Conservation (phyloP, 1,140 invertebrate species). For the Apis cerana region DNA sequence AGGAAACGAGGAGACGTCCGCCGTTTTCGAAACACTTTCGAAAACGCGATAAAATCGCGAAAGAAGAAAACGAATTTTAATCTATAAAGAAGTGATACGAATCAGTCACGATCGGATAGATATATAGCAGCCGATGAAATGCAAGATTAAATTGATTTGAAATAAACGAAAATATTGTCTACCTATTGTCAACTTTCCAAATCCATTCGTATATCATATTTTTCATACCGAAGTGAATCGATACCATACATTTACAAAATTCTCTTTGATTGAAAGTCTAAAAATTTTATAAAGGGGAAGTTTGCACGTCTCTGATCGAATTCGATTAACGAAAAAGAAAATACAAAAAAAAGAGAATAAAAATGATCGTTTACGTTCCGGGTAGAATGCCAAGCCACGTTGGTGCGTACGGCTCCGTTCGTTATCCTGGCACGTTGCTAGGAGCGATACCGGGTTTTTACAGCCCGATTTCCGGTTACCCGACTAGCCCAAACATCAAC, state of each 20-base stretch:
- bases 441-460: conserved; percentile 71
- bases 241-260: neutral
- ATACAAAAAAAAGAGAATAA: conserved; percentile 31
- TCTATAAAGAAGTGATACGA: neutral
- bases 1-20: neutral
- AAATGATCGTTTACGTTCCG: conserved; percentile 80
- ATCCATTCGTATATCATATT: neutral
- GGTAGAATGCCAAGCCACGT: conserved; percentile 80
- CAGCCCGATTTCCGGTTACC: conserved; percentile 69
- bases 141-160: neutral
- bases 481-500: conserved; percentile 58
- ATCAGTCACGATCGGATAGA: neutral
- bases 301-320: conserved; percentile 62
- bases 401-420: conserved; percentile 75
- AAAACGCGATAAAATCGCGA: neutral
- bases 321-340: conserved; percentile 2
- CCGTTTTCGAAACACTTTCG: conserved; percentile 52
- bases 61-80: neutral
- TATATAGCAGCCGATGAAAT: neutral
- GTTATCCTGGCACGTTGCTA: conserved; percentile 75
- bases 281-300: neutral
- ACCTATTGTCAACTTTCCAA: neutral
- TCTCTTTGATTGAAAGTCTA: neutral
- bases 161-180: neutral
- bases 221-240: neutral